A percentile compares a stretch with the other conserved stretches of the same genome.
Evolutionary conservation across 2,797 vertebrate genomes (phyloP).

Genomic region (Trachops cirrhosus): DNA sequence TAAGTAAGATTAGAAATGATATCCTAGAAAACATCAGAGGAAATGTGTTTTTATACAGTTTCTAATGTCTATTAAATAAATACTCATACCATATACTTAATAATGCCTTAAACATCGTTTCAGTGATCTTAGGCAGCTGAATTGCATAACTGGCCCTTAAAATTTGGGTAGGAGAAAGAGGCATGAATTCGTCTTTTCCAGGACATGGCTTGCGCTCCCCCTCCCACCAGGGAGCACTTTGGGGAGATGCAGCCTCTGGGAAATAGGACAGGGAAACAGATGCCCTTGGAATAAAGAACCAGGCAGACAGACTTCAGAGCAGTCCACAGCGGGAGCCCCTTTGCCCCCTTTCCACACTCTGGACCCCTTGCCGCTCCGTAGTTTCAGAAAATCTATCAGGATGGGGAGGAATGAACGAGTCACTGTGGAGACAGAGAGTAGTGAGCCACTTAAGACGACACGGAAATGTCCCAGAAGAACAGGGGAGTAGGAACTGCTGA

Average conservation of each 20-base stretch:
- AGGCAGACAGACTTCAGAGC: background rate
- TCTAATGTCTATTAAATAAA: background rate
- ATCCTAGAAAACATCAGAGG: background rate
- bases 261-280: background rate
- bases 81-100: background rate
- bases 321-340: background rate
- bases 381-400: background rate
- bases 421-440: background rate
- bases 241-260: background rate
- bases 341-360: background rate
- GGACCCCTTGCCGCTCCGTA: rapidly evolving
- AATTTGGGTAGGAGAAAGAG: background rate
- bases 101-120: background rate
- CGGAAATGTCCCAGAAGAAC: background rate
- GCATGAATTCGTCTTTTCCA: background rate
- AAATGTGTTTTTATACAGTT: background rate
- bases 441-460: background rate
- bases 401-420: background rate
- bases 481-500: too few relatives aligned
- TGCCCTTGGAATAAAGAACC: background rate
- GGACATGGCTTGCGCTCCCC: background rate
- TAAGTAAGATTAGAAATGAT: background rate
- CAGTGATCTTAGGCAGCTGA: background rate
- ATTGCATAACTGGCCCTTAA: background rate
- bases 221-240: background rate